Percentiles rank a stretch among this genome's conserved stretches.
Conservation (phyloP, 2,113 vertebrate genomes). For the Psittacus erithacus region DNA sequence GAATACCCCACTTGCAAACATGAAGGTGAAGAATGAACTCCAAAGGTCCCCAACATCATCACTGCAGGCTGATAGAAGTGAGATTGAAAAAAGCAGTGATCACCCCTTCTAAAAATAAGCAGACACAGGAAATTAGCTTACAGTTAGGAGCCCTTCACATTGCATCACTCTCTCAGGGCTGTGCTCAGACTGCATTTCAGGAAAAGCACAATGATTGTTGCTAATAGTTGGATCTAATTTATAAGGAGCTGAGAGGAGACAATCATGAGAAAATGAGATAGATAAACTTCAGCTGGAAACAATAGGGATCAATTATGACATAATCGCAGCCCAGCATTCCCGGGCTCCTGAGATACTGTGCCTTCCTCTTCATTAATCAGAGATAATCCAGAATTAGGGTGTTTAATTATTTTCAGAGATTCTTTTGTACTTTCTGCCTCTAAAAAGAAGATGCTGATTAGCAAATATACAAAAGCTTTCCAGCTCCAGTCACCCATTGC, state of each 20-base stretch:
- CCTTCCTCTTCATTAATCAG: conserved; percentile 65
- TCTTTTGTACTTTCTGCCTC: conserved; percentile 53
- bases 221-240: conserved; percentile 60
- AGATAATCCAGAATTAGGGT: conserved; percentile 66
- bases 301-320: conserved; percentile 67
- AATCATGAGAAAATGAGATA: conserved; percentile 60
- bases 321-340: conserved; percentile 52
- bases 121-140: background rate
- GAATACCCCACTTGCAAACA: background rate
- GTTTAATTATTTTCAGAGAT: conserved; percentile 67
- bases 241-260: conserved; percentile 45
- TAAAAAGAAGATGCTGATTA: conserved; percentile 57
- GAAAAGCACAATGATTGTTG: background rate
- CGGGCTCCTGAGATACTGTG: background rate
- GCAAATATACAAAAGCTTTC: conserved; percentile 54
- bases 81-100: background rate
- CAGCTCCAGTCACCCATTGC: background rate
- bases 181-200: background rate
- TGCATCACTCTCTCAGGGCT: background rate
- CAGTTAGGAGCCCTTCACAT: background rate
- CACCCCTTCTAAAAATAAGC: background rate
- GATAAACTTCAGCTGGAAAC: conserved; percentile 59
- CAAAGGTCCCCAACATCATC: background rate
- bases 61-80: background rate
- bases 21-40: background rate